phyloP scores from a whole-genome alignment of 2,888 invertebrate genomes.

The Macrostomum cliftonense region DNA sequence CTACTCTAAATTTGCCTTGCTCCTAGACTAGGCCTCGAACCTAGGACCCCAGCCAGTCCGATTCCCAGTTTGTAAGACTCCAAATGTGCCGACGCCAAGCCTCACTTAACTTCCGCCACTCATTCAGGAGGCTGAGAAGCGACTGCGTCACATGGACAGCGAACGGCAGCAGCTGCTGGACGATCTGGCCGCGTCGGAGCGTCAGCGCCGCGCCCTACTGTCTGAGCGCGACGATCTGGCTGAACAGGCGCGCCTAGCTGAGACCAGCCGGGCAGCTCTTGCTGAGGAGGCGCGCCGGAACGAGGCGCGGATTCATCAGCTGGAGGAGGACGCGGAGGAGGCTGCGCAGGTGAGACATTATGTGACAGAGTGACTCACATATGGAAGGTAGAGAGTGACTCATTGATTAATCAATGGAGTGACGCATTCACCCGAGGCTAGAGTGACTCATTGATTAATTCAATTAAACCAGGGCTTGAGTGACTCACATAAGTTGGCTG shows the following conservation, averaged over 20 bases:
- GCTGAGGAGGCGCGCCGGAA: conserved; percentile 67
- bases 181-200: conserved; percentile 67
- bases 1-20: no score
- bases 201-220: conserved; percentile 69
- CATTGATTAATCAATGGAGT: not conserved
- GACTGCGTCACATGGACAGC: conserved; percentile 64
- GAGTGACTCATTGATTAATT: not conserved
- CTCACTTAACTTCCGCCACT: not conserved
- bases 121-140: not conserved
- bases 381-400: not conserved
- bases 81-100: no score
- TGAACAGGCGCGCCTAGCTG: conserved; percentile 48
- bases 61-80: no score
- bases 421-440: not conserved
- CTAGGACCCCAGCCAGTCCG: no score
- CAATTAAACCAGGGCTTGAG: no score
- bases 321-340: conserved; percentile 91
- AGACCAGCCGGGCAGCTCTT: conserved; percentile 41
- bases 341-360: conserved; percentile 28
- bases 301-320: conserved; percentile 72
- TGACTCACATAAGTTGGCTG: no score
- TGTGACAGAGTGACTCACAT: no score
- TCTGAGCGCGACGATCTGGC: conserved; percentile 80
- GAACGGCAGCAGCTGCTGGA: conserved; percentile 69
- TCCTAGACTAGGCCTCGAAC: no score